A percentile compares a stretch with the other conserved stretches of the same genome.
Conservation (phyloP, 2,113 vertebrate genomes). For the Triplophysa dalaica region DNA sequence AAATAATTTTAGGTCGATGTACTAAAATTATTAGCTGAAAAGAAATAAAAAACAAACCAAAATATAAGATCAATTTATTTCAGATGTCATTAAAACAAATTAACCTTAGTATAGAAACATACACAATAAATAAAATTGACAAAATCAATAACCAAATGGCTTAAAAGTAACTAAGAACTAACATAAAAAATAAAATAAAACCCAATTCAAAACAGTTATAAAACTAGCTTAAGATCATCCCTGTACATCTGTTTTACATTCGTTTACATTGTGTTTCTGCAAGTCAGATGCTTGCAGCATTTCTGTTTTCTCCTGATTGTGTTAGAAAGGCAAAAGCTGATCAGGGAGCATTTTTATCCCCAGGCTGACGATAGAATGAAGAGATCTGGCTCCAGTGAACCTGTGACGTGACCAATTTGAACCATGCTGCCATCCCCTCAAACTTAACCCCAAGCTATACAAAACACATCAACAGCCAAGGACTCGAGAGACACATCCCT, state of each 20-base stretch:
- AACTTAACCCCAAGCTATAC: conserved; percentile 19
- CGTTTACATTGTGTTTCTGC: not conserved
- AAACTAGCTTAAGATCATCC: not conserved
- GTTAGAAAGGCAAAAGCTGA: conserved; percentile 25
- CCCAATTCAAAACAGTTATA: too few relatives aligned
- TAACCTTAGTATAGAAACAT: too few relatives aligned
- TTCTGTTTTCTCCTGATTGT: conserved; percentile 28
- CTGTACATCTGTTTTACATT: not conserved
- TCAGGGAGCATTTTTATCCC: conserved; percentile 16
- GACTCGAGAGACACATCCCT: conserved; percentile 36
- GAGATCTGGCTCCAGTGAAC: conserved; percentile 46
- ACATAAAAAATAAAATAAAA: too few relatives aligned
- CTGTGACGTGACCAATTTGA: not conserved
- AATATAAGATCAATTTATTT: too few relatives aligned
- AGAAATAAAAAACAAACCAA: too few relatives aligned
- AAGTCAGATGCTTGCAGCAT: not conserved
- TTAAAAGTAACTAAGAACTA: too few relatives aligned
- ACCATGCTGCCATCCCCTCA: conserved; percentile 25
- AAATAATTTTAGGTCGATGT: too few relatives aligned
- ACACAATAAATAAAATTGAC: too few relatives aligned
- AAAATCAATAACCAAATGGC: too few relatives aligned
- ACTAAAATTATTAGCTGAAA: too few relatives aligned
- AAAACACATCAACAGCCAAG: conserved; percentile 34
- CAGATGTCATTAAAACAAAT: too few relatives aligned
- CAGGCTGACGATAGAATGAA: conserved; percentile 22